phyloP scores from a whole-genome alignment of 2,113 vertebrate species.

The Acrocephalus arundinaceus region DNA sequence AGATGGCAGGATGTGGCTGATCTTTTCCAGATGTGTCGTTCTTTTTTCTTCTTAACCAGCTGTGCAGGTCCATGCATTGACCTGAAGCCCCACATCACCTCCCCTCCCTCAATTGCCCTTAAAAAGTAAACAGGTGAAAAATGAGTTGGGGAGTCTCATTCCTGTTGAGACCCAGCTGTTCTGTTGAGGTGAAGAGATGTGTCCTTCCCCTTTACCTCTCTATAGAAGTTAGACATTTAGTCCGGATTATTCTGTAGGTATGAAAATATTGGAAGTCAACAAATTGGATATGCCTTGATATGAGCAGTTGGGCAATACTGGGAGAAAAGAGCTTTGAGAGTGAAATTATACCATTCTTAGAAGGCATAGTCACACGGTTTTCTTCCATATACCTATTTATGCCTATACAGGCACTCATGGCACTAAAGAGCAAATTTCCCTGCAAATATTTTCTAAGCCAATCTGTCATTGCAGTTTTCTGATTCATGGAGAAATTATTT shows the following conservation, averaged over 20 bases:
- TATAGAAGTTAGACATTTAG: rapidly evolving
- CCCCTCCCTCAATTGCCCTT: rapidly evolving
- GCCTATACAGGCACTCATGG: neutral
- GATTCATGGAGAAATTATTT: neutral
- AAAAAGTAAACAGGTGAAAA: neutral
- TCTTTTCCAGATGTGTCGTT: neutral
- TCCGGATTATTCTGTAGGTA: neutral
- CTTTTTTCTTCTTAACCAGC: neutral
- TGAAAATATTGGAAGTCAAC: neutral
- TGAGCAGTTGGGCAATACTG: neutral
- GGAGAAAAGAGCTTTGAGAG: neutral
- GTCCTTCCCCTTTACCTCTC: neutral
- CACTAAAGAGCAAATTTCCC: neutral
- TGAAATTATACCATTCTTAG: neutral
- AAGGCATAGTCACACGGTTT: neutral
- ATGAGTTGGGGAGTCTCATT: neutral
- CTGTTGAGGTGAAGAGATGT: neutral
- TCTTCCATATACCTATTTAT: neutral
- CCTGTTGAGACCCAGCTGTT: neutral
- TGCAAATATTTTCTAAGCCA: neutral
- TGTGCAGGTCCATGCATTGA: neutral
- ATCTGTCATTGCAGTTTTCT: neutral
- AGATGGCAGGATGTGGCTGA: neutral
- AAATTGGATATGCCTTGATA: neutral
- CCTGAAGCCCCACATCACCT: neutral